These are phyloP conservation scores for Drosophila kurseongensis DNA, from an alignment of 1,140 invertebrate species.

Conservation along the genomic window DNA sequence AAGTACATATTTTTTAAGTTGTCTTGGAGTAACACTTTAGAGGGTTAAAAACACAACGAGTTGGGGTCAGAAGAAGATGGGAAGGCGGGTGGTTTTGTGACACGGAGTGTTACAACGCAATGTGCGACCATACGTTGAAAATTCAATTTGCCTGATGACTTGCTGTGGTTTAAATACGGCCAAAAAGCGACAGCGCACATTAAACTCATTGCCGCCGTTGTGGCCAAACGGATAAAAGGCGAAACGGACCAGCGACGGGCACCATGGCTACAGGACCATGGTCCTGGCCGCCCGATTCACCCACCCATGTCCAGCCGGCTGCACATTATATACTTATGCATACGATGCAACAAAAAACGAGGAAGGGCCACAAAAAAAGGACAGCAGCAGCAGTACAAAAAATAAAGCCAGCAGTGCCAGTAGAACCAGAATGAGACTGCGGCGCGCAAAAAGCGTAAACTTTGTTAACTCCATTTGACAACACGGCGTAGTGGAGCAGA, in stretches of 20 bases:
- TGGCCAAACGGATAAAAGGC: slow-evolving; percentile 61
- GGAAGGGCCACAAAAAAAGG: slow-evolving; percentile 36
- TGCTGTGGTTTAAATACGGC: slow-evolving; percentile 79
- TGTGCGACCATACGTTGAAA: slow-evolving; percentile 81
- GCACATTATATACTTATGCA: slow-evolving; percentile 79
- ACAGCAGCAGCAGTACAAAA: slow-evolving; percentile 22
- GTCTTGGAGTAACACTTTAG: neutral
- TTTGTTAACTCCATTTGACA: slow-evolving; percentile 82
- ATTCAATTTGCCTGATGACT: slow-evolving; percentile 84
- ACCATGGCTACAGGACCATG: slow-evolving; percentile 34
- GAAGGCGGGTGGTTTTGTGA: slow-evolving; percentile 15
- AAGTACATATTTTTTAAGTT: too few relatives aligned
- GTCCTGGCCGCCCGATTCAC: neutral
- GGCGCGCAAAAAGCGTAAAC: slow-evolving; percentile 73
- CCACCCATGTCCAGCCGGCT: slow-evolving; percentile 55
- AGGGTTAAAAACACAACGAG: slow-evolving; percentile 23
- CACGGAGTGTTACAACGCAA: slow-evolving; percentile 49
- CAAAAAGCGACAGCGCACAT: slow-evolving; percentile 77
- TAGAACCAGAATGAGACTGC: slow-evolving; percentile 42
- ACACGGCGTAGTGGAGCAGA: slow-evolving; percentile 33
- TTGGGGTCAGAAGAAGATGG: neutral
- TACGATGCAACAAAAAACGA: slow-evolving; percentile 47
- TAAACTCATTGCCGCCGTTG: slow-evolving; percentile 72
- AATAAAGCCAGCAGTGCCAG: slow-evolving; percentile 17
- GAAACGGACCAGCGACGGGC: slow-evolving; percentile 36